Evolutionary conservation across 2,113 vertebrate genomes (phyloP).

Genomic region (Eublepharis macularius): DNA sequence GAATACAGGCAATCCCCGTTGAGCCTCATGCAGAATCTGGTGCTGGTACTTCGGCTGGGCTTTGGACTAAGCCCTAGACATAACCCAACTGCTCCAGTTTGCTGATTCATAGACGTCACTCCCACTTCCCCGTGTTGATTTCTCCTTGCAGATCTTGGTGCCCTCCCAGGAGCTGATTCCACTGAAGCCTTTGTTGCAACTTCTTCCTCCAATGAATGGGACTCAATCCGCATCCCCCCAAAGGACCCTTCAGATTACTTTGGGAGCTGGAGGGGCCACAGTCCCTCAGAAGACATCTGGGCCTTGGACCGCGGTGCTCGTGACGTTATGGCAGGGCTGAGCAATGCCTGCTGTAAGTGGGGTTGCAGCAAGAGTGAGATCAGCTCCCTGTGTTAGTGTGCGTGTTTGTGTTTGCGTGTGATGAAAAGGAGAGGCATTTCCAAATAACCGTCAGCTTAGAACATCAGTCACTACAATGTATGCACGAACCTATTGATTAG

Average conservation of each 20-base stretch:
- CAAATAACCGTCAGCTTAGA: neutral
- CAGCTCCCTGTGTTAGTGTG: slow-evolving; percentile 80
- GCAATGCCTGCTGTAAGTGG: slow-evolving; percentile 84
- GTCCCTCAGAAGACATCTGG: slow-evolving; percentile 64
- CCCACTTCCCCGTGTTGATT: neutral
- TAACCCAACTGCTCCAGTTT: neutral
- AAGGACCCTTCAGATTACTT: slow-evolving; percentile 26
- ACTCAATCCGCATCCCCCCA: slow-evolving; percentile 28
- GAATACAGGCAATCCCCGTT: no score
- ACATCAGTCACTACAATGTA: neutral
- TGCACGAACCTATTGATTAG: neutral
- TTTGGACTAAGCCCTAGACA: no score
- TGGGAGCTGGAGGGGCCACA: slow-evolving; percentile 53
- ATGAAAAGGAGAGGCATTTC: neutral
- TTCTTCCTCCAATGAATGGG: slow-evolving; percentile 36
- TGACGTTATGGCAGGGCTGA: slow-evolving; percentile 79
- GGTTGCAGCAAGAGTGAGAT: slow-evolving; percentile 86
- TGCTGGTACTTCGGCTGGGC: no score
- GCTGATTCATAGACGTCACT: neutral
- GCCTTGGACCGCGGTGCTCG: slow-evolving; percentile 70
- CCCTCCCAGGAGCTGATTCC: slow-evolving; percentile 8
- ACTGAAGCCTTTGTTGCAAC: slow-evolving; percentile 12
- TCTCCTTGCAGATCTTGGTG: slow-evolving; percentile 17
- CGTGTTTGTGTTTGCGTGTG: no score
- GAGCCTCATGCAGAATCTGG: neutral